These are phyloP conservation scores for Sebastes schlegelii DNA, from an alignment of 2,113 vertebrate species.

Conservation along the genomic window DNA sequence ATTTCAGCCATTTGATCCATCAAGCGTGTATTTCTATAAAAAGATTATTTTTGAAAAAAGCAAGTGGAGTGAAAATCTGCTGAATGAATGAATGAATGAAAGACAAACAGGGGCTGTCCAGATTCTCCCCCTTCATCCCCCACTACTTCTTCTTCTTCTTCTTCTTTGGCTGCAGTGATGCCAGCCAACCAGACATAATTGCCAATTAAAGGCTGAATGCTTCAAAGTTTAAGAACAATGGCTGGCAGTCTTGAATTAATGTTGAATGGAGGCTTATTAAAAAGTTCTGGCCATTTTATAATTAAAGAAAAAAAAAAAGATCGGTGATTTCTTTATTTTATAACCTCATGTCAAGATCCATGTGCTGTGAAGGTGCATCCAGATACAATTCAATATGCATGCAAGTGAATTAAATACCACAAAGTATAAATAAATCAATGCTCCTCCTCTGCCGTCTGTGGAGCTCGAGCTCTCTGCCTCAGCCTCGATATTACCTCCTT, in stretches of 20 bases:
- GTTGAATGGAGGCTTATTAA: slow-evolving; percentile 58
- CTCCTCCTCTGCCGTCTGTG: slow-evolving; percentile 29
- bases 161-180: slow-evolving; percentile 47
- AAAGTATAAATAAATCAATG: slow-evolving; percentile 62
- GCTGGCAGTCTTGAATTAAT: slow-evolving; percentile 51
- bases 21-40: slow-evolving; percentile 41
- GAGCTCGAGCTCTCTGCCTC: slow-evolving; percentile 12
- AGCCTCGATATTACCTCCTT: slow-evolving; percentile 31
- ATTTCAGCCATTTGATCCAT: slow-evolving; percentile 43
- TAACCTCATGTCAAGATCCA: neutral
- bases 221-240: slow-evolving; percentile 73
- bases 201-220: slow-evolving; percentile 65
- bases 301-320: neutral
- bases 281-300: slow-evolving; percentile 46
- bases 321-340: slow-evolving; percentile 9
- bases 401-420: slow-evolving; percentile 45
- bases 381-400: slow-evolving; percentile 42
- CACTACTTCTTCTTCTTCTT: neutral
- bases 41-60: slow-evolving; percentile 30
- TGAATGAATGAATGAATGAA: slow-evolving; percentile 45
- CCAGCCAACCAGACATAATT: slow-evolving; percentile 70
- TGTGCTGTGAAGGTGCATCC: neutral
- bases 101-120: slow-evolving; percentile 36
- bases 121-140: neutral
- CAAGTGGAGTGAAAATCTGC: slow-evolving; percentile 26